These are phyloP conservation scores for Dicyrtoma fusca DNA, from an alignment of 2,888 invertebrate species.

Conservation along the genomic window DNA sequence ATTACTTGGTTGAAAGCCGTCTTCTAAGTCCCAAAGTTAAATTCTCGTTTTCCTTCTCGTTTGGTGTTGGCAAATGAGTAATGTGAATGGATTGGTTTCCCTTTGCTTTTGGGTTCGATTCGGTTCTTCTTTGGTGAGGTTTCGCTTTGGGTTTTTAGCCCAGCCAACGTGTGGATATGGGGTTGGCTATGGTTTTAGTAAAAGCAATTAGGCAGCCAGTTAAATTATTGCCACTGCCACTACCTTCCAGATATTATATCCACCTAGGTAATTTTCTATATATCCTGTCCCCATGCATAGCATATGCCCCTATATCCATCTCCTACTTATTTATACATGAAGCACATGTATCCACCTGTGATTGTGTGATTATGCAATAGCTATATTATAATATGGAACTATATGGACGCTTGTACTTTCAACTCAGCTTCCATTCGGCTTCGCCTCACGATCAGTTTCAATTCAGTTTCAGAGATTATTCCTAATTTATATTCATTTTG, in stretches of 20 bases:
- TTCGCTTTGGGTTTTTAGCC: too few relatives aligned
- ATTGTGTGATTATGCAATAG: too few relatives aligned
- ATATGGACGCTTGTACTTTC: too few relatives aligned
- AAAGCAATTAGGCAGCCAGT: constrained; percentile 7
- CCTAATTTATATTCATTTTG: too few relatives aligned
- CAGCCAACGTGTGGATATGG: background rate
- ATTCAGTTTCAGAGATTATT: too few relatives aligned
- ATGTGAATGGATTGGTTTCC: background rate
- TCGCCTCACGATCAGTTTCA: too few relatives aligned
- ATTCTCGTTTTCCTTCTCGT: background rate
- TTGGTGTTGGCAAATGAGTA: background rate
- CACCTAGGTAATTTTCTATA: background rate
- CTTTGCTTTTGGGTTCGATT: constrained; percentile 1
- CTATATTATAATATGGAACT: too few relatives aligned
- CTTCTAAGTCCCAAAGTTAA: constrained; percentile 3
- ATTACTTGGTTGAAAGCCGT: constrained; percentile 3
- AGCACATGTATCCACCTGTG: too few relatives aligned
- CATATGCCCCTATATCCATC: too few relatives aligned
- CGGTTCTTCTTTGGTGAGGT: too few relatives aligned
- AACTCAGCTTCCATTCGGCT: too few relatives aligned
- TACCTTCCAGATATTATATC: background rate
- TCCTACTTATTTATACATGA: too few relatives aligned
- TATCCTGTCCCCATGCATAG: background rate
- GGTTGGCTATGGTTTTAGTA: background rate
- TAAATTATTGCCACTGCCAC: background rate